Conservation (phyloP, 1,140 invertebrate species). For the Leptoteleia sp. region DNA sequence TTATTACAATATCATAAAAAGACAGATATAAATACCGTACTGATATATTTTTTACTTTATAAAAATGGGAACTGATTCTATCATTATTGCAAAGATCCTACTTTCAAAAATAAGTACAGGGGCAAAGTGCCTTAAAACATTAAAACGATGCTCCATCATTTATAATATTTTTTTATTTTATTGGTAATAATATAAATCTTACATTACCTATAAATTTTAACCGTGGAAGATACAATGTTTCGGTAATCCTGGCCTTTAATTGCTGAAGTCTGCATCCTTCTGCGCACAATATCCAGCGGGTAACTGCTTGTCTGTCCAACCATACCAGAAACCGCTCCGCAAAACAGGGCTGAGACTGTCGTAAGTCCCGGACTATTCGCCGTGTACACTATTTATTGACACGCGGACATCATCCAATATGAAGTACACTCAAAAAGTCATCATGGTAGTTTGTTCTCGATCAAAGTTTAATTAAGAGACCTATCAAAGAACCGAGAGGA, state of each 20-base stretch:
- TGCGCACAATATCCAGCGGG: slow-evolving; percentile 94
- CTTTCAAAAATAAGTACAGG: too few species aligned
- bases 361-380: slow-evolving; percentile 75
- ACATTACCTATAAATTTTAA: slow-evolving; percentile 83
- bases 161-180: too few species aligned
- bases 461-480: slow-evolving; percentile 72
- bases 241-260: slow-evolving; percentile 85
- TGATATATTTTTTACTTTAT: too few species aligned
- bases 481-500: slow-evolving; percentile 72
- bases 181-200: too few species aligned
- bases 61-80: too few species aligned
- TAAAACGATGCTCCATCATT: too few species aligned
- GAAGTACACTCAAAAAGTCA: slow-evolving; percentile 75
- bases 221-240: slow-evolving; percentile 84
- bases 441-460: slow-evolving; percentile 72
- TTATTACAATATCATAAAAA: too few species aligned
- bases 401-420: slow-evolving; percentile 76
- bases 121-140: too few species aligned
- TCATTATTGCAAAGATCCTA: too few species aligned
- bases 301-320: slow-evolving; percentile 97
- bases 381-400: slow-evolving; percentile 77
- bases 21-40: too few species aligned
- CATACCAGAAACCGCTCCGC: slow-evolving; percentile 95
- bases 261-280: slow-evolving; percentile 91
- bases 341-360: slow-evolving; percentile 85